Conservation (phyloP, 2,113 vertebrate genomes). For the Bambusicola thoracicus region DNA sequence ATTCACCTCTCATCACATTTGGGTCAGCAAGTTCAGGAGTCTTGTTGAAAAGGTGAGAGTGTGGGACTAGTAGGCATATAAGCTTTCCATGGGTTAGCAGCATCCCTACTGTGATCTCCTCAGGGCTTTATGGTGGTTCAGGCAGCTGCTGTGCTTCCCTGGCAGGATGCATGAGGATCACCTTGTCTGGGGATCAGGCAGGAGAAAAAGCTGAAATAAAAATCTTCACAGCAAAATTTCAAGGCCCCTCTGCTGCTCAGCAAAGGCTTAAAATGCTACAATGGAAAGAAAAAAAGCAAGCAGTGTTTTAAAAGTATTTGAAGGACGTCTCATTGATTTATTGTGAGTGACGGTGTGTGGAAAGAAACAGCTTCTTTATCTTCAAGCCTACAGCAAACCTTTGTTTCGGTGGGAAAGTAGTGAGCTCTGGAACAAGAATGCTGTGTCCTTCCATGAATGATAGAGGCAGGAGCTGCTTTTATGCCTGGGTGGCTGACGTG, state of each 20-base stretch:
- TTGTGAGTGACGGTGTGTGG: conserved; percentile 36
- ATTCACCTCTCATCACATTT: not conserved
- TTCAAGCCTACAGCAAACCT: conserved; percentile 35
- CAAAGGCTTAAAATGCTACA: conserved; percentile 4
- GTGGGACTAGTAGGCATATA: not conserved
- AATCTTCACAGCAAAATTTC: not conserved
- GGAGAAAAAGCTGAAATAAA: not conserved
- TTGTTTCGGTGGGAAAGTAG: conserved; percentile 10
- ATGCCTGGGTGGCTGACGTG: accelerated
- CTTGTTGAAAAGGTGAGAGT: not conserved
- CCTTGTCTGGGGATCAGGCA: not conserved
- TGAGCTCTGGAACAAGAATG: not conserved
- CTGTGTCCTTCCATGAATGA: not conserved
- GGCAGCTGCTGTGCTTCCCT: not conserved
- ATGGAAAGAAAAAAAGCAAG: not conserved
- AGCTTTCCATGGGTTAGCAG: not conserved
- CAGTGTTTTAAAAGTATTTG: conserved; percentile 14
- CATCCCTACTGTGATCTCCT: not conserved
- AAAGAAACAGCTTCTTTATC: conserved; percentile 27
- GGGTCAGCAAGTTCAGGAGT: not conserved
- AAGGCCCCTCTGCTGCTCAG: not conserved
- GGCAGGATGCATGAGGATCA: not conserved
- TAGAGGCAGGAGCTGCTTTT: not conserved
- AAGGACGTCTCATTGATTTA: conserved; percentile 58
- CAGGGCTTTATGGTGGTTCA: accelerated